Evolutionary conservation across 2,797 vertebrate species (phyloP), one percentile per base, ranked within the genome.

Genomic region (Pangasius larnaudii): DNA sequence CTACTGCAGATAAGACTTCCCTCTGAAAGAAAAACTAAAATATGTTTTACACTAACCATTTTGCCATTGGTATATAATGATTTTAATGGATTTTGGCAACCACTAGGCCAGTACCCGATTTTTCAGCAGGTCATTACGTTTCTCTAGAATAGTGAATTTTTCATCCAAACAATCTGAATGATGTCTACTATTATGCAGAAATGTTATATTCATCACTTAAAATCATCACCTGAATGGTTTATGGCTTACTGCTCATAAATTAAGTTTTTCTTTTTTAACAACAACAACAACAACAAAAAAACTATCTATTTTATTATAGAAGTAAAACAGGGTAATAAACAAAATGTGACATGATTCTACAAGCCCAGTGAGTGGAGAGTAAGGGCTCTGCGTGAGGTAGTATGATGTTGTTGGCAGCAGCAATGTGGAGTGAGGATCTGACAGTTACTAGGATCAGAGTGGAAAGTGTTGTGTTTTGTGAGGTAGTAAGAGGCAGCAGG

Each of bases 401-500:
- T 14, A 30, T 49, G 18, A 65, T 30, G 46, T 65, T 71, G 72
- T 78, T 18, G 33, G 72, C 58, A 42, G 74, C 39, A 77, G 85
- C 6, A 9, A 36, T 33, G 58, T 30, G 11, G 33, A 9, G 39
- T 49, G 36, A 13, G 59, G 58, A 18, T 33, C 72, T 36, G 33
- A 78, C 85, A 69, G 77, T 51, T 39, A 56, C n/a, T 16, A 42
- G 14, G 85, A 71, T 80, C 61, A 80, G 46, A 67, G 18, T 80
- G 33, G 63, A 69, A 80, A 80, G 59, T 46, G 59, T 46, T 49
- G 71, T 36, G 30, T 78, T 78, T 85, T 53, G 33, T 27, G 18
- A 10, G 22, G 33, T 49, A 69, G 61, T 79, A 86, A 67, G 30
- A 80, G 13, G 22, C 75, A 53, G 75, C 59, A 56, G 46, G 85